Evolutionary conservation across 1,140 invertebrate genomes (phyloP), one percentile per base, ranked within the genome.

Genomic region (Hycleus cichorii): DNA sequence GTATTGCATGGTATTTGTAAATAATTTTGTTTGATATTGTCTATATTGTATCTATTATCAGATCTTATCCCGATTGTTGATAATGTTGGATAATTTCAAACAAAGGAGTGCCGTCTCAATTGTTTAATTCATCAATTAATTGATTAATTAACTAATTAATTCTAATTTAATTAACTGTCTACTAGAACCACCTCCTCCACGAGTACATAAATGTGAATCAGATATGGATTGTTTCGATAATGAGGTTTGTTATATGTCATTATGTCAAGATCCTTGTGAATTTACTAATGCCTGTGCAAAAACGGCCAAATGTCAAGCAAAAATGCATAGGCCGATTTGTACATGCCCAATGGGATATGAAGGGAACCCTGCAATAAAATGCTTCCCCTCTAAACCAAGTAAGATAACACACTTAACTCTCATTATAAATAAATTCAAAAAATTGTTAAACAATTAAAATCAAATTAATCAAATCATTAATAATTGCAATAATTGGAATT

Each of bases 301-400:
- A 57, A 75, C 79, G 65, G 86, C 86, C 47, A 85, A 85, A 68
- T 89, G 87, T 70, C 81, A 84, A 64, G 83, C 83, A 42, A 81
- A 85, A 75, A 83, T 83, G 72, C 85, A 87, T 75, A 80, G 87
- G 62, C 87, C 87, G 3, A 86, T 89, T 72, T 90, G 87, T 76
- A 86, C 83, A 63, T 87, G 84, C 73, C 83, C 83, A 8, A 80
- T 81, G 63, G 83, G 82, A 68, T 84, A 84, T 69, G 84, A 89
- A 71, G 87, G 88, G 68, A 84, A 89, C 73, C 87, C 87, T 11
- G 82, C 84, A 60, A 74, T 84, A 69, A 85, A 86, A 76, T 88
- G 86, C 79, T 79, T 82, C 72, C 80, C 82, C 65, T 75, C 78
- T 64, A 77, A 81, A 73, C 79, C 81, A 83, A 82, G 86, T 88